Percentiles rank a stretch among this genome's conserved stretches.
These are phyloP conservation scores for Megalonaias nervosa DNA, from an alignment of 1,140 invertebrate genomes.

Conservation along the genomic window DNA sequence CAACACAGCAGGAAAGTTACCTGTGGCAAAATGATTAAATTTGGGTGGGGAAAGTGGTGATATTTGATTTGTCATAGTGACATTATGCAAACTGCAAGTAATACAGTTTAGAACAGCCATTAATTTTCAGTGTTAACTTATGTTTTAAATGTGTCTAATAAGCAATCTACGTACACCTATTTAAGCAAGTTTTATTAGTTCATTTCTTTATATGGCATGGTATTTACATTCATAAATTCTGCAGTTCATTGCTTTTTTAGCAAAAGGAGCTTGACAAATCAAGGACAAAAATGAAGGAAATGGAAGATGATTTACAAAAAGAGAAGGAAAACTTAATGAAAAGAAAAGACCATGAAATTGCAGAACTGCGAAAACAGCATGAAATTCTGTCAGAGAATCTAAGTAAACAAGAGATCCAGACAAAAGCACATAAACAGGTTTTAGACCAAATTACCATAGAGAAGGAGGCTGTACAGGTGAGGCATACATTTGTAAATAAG, in stretches of 20 bases:
- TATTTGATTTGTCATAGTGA: too few relatives aligned
- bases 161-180: too few relatives aligned
- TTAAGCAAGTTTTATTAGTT: too few relatives aligned
- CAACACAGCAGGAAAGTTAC: too few relatives aligned
- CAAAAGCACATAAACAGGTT: slow-evolving; percentile 61
- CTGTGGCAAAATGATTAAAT: too few relatives aligned
- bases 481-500: neutral
- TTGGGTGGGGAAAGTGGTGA: too few relatives aligned
- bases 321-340: slow-evolving; percentile 64
- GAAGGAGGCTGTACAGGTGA: slow-evolving; percentile 62
- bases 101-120: too few relatives aligned
- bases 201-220: too few relatives aligned
- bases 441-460: slow-evolving; percentile 62
- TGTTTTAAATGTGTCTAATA: too few relatives aligned
- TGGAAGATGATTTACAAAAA: slow-evolving; percentile 56
- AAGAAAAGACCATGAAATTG: slow-evolving; percentile 67
- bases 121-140: too few relatives aligned
- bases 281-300: slow-evolving; percentile 53
- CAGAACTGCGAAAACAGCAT: slow-evolving; percentile 57
- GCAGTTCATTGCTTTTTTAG: slow-evolving; percentile 36
- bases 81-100: too few relatives aligned
- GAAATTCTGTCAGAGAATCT: slow-evolving; percentile 47
- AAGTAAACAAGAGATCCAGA: slow-evolving; percentile 57
- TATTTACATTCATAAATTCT: neutral
- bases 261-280: slow-evolving; percentile 62